A percentile compares a stretch with the other conserved stretches of the same genome.
These are phyloP conservation scores for Cebidichthys violaceus DNA, from an alignment of 2,113 vertebrate genomes.

Conservation along the genomic window DNA sequence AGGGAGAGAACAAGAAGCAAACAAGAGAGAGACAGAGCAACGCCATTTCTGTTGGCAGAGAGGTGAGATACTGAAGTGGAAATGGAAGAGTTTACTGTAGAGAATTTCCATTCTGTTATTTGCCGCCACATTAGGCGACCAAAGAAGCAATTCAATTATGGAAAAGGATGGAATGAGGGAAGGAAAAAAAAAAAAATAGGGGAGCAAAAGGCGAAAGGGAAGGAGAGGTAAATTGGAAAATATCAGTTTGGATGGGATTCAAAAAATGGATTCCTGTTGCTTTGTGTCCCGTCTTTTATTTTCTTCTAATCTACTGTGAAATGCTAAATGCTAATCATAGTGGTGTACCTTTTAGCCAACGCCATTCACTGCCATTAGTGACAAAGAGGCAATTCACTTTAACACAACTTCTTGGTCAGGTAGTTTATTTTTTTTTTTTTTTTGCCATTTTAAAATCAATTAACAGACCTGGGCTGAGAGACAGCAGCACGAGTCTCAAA, in stretches of 20 bases:
- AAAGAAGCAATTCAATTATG: constrained; percentile 74
- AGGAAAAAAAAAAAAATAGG: not conserved
- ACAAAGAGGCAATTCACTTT: constrained; percentile 18
- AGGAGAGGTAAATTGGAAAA: constrained; percentile 62
- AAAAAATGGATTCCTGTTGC: constrained; percentile 21
- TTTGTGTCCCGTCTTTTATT: constrained; percentile 33
- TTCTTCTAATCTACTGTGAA: constrained; percentile 13
- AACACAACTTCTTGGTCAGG: not conserved
- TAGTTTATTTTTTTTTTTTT: constrained; percentile 30
- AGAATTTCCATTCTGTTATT: constrained; percentile 67
- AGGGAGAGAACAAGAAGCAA: constrained; percentile 3
- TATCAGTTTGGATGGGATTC: constrained; percentile 57
- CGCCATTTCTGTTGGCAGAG: constrained; percentile 2
- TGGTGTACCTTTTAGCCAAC: constrained; percentile 2
- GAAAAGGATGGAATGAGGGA: constrained; percentile 17
- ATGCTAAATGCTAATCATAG: not conserved
- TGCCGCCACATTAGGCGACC: constrained; percentile 65
- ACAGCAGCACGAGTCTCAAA: constrained; percentile 11
- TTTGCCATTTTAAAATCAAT: constrained; percentile 29
- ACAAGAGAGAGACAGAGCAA: constrained; percentile 17
- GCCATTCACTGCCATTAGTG: constrained; percentile 16
- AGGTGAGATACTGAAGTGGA: constrained; percentile 22
- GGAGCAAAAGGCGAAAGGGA: not conserved
- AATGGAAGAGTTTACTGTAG: constrained; percentile 52
- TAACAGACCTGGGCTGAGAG: constrained; percentile 1